Evolutionary conservation across 2,888 invertebrate genomes (phyloP), one percentile per base, ranked within the genome.

Genomic region (Drosophila greeni): DNA sequence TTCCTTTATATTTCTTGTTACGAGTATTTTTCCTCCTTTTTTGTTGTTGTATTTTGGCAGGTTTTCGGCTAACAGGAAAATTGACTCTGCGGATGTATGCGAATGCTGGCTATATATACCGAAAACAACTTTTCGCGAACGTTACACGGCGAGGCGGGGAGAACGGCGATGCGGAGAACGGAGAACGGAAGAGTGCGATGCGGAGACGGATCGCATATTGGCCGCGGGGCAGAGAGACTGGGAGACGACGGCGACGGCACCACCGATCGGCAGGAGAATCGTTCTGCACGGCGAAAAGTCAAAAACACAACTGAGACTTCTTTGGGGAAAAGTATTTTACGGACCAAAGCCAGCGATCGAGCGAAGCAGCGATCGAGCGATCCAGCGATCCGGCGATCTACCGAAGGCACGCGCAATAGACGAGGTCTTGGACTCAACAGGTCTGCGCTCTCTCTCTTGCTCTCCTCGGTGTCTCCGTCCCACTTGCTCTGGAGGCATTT

Each of bases 231-330:
- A 34, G 29, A 51, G 54, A 26, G 36, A 23, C 33, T 42, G 43
- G 24, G 34, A 36, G 42, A 37, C 55, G 18, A 12, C 39, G 39
- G 12, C 12, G 20, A 40, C 20, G 16, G 24, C 6, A 18, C 31
- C 33, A 47, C 40, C 65, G 24, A 33, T 26, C 37, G 59, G 59
- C 43, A 51, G 73, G 58, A 85, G 84, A 86, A 86, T 82, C 75
- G 86, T 87, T 87, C 87, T 86, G 74, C 78, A 78, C 82, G 76
- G 73, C 76, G 76, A 76, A 76, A 76, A 85, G 82, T 84, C 84
- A 82, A 84, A 85, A 86, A 82, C 82, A 76, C 81, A 85, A 86
- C 87, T 86, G 86, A 84, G 74, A 74, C 85, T 82, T 82, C 79
- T 82, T 80, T 72, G 83, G 76, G 82, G 76, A 85, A 83, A 82